phyloP scores from a whole-genome alignment of 2,113 vertebrate species.

The Columbina picui region DNA sequence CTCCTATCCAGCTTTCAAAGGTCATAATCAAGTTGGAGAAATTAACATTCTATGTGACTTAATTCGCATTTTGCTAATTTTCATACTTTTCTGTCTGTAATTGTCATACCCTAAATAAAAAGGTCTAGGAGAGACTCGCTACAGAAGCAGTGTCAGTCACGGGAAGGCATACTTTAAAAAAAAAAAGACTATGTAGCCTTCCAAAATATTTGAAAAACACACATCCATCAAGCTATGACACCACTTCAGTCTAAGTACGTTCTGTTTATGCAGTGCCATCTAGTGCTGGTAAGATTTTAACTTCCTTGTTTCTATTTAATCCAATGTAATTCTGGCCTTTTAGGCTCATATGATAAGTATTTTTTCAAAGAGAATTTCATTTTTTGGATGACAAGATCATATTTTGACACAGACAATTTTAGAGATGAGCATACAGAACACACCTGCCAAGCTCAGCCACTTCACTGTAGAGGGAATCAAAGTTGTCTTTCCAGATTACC shows the following conservation, averaged over 20 bases:
- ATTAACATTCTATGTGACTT: neutral
- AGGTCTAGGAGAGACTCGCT: neutral
- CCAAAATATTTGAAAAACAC: neutral
- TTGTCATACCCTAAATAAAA: neutral
- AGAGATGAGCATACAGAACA: neutral
- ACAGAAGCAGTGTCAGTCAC: neutral
- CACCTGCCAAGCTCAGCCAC: slow-evolving; percentile 97
- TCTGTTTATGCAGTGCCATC: slow-evolving; percentile 36
- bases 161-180: neutral
- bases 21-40: neutral
- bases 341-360: neutral
- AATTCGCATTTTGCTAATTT: neutral
- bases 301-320: neutral
- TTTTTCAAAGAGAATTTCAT: neutral
- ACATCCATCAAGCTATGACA: neutral
- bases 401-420: neutral
- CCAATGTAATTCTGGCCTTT: neutral
- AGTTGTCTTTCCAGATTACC: slow-evolving; percentile 97
- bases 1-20: neutral
- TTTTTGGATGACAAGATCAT: neutral
- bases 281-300: neutral
- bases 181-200: neutral
- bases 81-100: neutral
- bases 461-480: slow-evolving; percentile 92
- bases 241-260: neutral